phyloP scores from a whole-genome alignment of 2,888 invertebrate species.

The Cosmia trapezina region DNA sequence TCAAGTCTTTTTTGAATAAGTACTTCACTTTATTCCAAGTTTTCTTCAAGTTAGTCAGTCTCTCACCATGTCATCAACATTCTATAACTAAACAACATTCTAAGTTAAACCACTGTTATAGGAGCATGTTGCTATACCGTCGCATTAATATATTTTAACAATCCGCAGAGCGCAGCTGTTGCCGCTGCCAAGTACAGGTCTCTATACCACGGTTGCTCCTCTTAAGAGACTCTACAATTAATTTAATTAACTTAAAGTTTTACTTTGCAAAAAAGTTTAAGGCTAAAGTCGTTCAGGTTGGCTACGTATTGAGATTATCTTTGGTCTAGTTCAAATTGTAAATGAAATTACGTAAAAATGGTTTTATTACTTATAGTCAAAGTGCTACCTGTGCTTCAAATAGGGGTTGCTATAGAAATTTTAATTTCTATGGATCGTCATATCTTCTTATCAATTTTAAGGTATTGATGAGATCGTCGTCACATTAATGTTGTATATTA shows the following conservation, averaged over 20 bases:
- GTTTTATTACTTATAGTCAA: not conserved
- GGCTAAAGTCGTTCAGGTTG: not conserved
- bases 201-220: conserved; percentile 47
- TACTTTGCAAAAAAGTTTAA: conserved; percentile 13
- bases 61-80: conserved; percentile 6
- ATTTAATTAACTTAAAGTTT: conserved; percentile 29
- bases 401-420: not conserved
- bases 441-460: not conserved
- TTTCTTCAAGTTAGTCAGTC: not conserved
- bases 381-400: not conserved
- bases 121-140: conserved; percentile 34
- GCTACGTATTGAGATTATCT: not conserved
- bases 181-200: conserved; percentile 55
- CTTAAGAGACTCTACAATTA: conserved; percentile 23
- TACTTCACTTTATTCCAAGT: too few species aligned
- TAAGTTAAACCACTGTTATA: conserved; percentile 44
- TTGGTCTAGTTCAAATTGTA: not conserved
- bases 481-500: not conserved
- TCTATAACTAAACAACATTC: conserved; percentile 18
- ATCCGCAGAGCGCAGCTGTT: conserved; percentile 66
- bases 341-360: not conserved
- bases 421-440: not conserved
- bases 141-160: conserved; percentile 65
- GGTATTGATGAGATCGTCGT: not conserved
- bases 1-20: not conserved